Base-by-base conservation (phyloP, 2,113 vertebrate species). In the Grantiella picta region DNA sequence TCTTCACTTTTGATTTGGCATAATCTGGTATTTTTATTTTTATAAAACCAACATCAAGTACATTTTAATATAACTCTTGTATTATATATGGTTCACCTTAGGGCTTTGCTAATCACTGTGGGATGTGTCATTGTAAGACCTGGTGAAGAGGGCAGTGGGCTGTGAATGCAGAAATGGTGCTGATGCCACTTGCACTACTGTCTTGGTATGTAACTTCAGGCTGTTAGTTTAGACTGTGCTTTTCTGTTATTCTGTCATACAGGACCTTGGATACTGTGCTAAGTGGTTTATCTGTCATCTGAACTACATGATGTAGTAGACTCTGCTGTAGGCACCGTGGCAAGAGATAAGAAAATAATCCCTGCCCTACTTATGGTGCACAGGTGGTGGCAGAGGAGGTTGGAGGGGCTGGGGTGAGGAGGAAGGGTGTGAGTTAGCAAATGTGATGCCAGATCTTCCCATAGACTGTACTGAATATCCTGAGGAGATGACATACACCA, bases 361-460 rank as follows among this genome's bases (percentile, higher is more conserved):
- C 31, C 69, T 88, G 28, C 12, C 19, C 45, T 60, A 15, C 28
- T 78, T 29, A 14, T 0, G 0, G 36, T 36, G 14, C 15, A 29
- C 18, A 60, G 18, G 61, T 23, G 22, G 28, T 70, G 57, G 29
- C 59, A 53, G 5, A 0, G 0, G 27, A 35, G 25, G 23, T 45
- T 21, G 36, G 75, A 61, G 21, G 27, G 23, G 12, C 50, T 59
- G 44, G 0, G 2, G 17, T 14, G 24, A n/a, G 50, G n/a, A 88
- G 36, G 38, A 33, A 81, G 40, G 24, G 50, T 50, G 25, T 64
- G 40, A 66, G 35, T 14, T 64, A 29, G 59, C 5, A 78, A 56
- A 56, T 25, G 21, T 36, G n/a, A 42, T 81, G 40, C 21, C 25
- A 27, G 16, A 25, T 59, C 38, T 63, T 68, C 27, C 35, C 57